Evolutionary conservation across 2,888 invertebrate species (phyloP).

Genomic region (Erynnis tages): DNA sequence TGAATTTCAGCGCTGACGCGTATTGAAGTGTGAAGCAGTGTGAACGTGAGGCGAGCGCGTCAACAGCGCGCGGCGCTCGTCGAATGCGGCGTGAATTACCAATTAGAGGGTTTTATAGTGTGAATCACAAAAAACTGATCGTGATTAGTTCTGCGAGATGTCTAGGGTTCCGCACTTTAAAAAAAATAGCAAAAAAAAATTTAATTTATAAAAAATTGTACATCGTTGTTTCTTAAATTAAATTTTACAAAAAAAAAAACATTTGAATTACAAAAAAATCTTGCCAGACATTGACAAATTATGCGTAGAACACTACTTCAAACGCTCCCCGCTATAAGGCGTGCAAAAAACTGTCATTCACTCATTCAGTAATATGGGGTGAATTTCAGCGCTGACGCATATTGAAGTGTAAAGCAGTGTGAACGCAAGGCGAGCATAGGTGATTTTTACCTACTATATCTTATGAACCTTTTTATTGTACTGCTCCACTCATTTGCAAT

Average conservation of each 20-base stretch:
- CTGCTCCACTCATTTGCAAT: too few species aligned
- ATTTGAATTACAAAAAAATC: too few species aligned
- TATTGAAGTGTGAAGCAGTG: slow-evolving; percentile 30
- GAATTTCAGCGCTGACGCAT: slow-evolving; percentile 11
- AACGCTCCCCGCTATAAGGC: too few species aligned
- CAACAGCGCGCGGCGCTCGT: slow-evolving; percentile 26
- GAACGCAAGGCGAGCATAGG: slow-evolving; percentile 26
- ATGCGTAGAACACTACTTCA: too few species aligned
- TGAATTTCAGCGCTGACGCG: slow-evolving; percentile 11
- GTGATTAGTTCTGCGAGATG: slow-evolving; percentile 28
- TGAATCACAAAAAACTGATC: slow-evolving; percentile 40
- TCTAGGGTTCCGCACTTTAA: slow-evolving; percentile 40
- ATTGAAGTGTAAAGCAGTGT: slow-evolving; percentile 30
- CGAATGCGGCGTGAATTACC: slow-evolving; percentile 52
- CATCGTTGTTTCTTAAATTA: too few species aligned
- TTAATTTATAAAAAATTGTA: too few species aligned
- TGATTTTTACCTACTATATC: too few species aligned
- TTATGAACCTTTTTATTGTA: too few species aligned
- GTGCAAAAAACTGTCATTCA: background rate
- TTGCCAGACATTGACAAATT: too few species aligned
- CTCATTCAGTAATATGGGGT: background rate
- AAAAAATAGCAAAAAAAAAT: too few species aligned
- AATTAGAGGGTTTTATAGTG: slow-evolving; percentile 57
- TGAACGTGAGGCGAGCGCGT: slow-evolving; percentile 24
- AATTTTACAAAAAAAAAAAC: too few species aligned